Evolutionary conservation across 2,113 vertebrate species (phyloP), one percentile per base, ranked within the genome.

Genomic region (Hippotragus niger): DNA sequence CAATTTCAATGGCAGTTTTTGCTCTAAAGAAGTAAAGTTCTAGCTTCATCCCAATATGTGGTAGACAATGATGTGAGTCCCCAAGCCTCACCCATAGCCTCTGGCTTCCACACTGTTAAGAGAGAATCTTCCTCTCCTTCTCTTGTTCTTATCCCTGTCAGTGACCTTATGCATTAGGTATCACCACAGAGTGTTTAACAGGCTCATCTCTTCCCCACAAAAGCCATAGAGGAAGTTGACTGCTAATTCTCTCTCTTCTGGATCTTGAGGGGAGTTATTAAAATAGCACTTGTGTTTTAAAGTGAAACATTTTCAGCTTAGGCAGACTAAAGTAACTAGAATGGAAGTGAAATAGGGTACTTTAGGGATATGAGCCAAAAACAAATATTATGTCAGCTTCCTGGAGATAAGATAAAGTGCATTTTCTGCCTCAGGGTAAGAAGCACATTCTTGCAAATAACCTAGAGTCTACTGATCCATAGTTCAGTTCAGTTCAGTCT

Each of bases 401-500:
- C 97, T 98, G 92, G 88, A 91, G 94, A 88, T 90, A 97, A 96
- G 57, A 88, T 83, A 98, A 98, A 98, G 98, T 98, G 97, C 95
- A 98, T 98, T 98, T 99, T 99, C 95, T 98, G 98, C 98, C 98
- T 97, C 36, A 98, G 98, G 98, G 97, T 98, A 98, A 83, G 94
- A 98, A 98, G 64, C 92, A 97, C 95, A 98, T 97, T 97, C 80
- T 98, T 98, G 94, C 96, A 98, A 95, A 97, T 98, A 97, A 87
- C 43, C 27, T 92, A 80, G 58, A 55, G 81, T 96, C 97, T 97
- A 98, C 97, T 97, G 96, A 98, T 97, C 90, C 71, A 62, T 31
- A 60, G 27, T 60, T 27, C 2, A 13, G 12, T 14, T 60, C 58
- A 60, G 58, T 60, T 60, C 58, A 29, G 27, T 58, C 10, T 60